Conservation (phyloP, 2,113 vertebrate genomes). For the Rhegmatorhina hoffmannsi region DNA sequence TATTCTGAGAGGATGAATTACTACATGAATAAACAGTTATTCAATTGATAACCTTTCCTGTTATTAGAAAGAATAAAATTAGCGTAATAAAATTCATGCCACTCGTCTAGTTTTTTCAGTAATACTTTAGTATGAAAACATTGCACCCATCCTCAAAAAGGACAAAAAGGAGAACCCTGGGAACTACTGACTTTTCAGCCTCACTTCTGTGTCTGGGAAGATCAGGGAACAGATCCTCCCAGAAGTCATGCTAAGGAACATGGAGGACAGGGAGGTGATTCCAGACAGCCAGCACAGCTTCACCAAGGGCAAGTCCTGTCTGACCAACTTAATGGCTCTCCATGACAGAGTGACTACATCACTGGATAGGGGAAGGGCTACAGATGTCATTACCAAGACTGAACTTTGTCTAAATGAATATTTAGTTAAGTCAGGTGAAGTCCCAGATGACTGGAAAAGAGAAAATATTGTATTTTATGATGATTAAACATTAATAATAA, state of each 20-base stretch:
- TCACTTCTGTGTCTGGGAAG: background rate
- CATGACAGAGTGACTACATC: background rate
- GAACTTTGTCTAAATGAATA: background rate
- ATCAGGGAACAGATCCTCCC: background rate
- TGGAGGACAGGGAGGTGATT: background rate
- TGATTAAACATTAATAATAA: background rate
- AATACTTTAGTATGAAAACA: background rate
- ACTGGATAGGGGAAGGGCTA: background rate
- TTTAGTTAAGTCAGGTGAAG: background rate
- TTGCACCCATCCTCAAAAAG: background rate
- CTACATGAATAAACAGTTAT: background rate
- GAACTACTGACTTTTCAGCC: background rate
- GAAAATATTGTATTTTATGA: background rate
- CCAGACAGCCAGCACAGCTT: too few relatives aligned
- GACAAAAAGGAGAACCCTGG: background rate
- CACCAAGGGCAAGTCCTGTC: background rate
- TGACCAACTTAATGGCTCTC: background rate
- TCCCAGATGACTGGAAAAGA: background rate
- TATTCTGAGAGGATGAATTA: background rate
- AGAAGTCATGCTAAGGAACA: background rate
- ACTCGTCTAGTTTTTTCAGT: background rate
- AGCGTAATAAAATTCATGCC: background rate
- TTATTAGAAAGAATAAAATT: background rate
- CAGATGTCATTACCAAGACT: background rate
- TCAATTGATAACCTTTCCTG: background rate